A percentile compares a stretch with the other conserved stretches of the same genome.
These are phyloP conservation scores for Stegostoma tigrinum DNA, from an alignment of 2,113 vertebrate genomes.

Conservation along the genomic window DNA sequence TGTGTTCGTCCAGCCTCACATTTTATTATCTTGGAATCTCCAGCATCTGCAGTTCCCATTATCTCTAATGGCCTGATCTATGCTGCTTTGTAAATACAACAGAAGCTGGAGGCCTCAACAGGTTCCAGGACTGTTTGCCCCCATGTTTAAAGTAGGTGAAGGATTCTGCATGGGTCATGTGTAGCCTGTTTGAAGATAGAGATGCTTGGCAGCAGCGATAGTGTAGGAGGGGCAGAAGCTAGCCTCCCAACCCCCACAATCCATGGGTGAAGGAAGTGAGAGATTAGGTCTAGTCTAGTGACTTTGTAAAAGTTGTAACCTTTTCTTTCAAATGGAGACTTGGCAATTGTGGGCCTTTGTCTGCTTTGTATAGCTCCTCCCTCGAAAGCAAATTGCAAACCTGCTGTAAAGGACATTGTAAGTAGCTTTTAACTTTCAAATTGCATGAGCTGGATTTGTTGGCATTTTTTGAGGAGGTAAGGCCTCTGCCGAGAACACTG, in stretches of 20 bases:
- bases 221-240: not conserved
- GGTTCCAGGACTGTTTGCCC: not conserved
- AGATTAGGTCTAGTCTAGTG: not conserved
- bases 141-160: conserved; percentile 12
- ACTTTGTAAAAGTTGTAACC: not conserved
- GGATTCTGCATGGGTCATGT: not conserved
- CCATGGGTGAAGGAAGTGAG: not conserved
- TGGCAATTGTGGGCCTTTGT: not conserved
- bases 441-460: not conserved
- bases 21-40: no score
- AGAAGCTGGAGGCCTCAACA: not conserved
- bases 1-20: no score
- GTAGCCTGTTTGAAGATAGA: not conserved
- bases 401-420: not conserved
- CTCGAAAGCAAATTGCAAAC: not conserved
- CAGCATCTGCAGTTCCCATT: no score
- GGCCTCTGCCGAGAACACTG: not conserved
- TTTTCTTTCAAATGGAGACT: not conserved
- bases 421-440: not conserved
- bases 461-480: not conserved
- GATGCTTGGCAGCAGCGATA: not conserved
- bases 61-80: no score
- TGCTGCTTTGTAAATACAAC: not conserved
- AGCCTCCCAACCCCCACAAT: not conserved
- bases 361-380: not conserved